Evolutionary conservation across 2,888 invertebrate species (phyloP).

Genomic region (Argyresthia albistria): DNA sequence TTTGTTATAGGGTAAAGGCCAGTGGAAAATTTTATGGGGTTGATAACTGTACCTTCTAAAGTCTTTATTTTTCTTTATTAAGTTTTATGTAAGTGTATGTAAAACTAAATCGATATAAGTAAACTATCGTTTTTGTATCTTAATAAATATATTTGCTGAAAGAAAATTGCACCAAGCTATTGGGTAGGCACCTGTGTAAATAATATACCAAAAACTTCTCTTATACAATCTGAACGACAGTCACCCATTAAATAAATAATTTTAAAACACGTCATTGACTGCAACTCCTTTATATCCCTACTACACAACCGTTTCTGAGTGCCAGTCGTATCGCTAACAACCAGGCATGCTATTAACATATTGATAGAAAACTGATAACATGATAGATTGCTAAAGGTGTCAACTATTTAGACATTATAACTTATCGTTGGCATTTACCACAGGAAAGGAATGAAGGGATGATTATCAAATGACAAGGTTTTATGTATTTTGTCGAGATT

Average conservation of each 20-base stretch:
- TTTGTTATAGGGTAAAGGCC: too few relatives aligned
- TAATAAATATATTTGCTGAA: too few relatives aligned
- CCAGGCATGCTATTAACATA: slow-evolving; percentile 47
- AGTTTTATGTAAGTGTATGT: too few relatives aligned
- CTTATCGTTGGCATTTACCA: too few relatives aligned
- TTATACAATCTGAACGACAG: too few relatives aligned
- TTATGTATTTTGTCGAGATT: neutral
- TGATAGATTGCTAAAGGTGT: slow-evolving; percentile 1
- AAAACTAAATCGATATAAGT: too few relatives aligned
- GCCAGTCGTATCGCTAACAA: slow-evolving; percentile 48
- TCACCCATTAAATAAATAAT: too few relatives aligned
- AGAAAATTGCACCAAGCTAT: too few relatives aligned
- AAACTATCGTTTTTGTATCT: too few relatives aligned
- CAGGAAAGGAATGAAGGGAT: too few relatives aligned
- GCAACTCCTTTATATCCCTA: neutral
- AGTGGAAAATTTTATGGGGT: neutral
- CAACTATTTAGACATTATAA: neutral
- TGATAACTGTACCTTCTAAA: neutral
- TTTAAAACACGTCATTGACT: neutral
- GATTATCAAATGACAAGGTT: neutral
- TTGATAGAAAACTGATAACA: slow-evolving; percentile 22
- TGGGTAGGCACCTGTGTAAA: too few relatives aligned
- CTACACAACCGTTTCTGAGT: slow-evolving; percentile 22
- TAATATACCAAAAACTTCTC: too few relatives aligned
- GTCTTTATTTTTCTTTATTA: neutral